Percentiles rank a stretch among this genome's conserved stretches.
phyloP scores from a whole-genome alignment of 2,113 vertebrate species.

The Dasyornis broadbenti region DNA sequence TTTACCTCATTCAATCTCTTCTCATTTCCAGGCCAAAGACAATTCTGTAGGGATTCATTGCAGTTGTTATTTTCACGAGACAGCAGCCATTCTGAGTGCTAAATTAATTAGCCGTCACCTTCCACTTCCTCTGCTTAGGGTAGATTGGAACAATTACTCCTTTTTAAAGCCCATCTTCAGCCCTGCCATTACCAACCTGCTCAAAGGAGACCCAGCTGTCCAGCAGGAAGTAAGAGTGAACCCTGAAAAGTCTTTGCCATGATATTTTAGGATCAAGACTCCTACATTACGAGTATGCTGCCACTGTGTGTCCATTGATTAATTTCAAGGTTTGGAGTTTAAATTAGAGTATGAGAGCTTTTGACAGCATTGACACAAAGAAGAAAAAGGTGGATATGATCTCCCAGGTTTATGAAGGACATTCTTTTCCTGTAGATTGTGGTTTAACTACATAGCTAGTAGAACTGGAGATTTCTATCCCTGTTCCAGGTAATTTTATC shows the following conservation, averaged over 20 bases:
- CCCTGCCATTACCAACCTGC: background rate
- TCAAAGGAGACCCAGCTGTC: background rate
- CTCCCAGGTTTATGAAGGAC: background rate
- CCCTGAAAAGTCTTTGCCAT: background rate
- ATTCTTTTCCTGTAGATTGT: conserved; percentile 26
- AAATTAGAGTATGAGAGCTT: background rate
- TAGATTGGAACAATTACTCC: background rate
- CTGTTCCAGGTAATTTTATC: background rate
- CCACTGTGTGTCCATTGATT: background rate
- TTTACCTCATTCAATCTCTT: conserved; percentile 20
- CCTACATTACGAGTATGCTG: background rate
- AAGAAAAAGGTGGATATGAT: conserved; percentile 9
- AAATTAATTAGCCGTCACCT: conserved; percentile 52
- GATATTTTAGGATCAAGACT: background rate
- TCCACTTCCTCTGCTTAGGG: background rate
- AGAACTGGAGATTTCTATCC: background rate
- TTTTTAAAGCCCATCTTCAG: conserved; percentile 22
- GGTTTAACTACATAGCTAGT: background rate
- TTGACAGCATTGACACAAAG: conserved; percentile 20
- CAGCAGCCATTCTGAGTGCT: background rate
- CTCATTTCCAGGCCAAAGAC: background rate
- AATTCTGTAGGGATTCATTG: background rate
- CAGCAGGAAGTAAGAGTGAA: background rate
- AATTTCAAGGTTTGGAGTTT: conserved; percentile 13
- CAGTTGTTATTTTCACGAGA: conserved; percentile 25